Evolutionary conservation across 2,888 invertebrate species (phyloP), one percentile per base, ranked within the genome.

Genomic region (Sinopyrophorus schimmeli): DNA sequence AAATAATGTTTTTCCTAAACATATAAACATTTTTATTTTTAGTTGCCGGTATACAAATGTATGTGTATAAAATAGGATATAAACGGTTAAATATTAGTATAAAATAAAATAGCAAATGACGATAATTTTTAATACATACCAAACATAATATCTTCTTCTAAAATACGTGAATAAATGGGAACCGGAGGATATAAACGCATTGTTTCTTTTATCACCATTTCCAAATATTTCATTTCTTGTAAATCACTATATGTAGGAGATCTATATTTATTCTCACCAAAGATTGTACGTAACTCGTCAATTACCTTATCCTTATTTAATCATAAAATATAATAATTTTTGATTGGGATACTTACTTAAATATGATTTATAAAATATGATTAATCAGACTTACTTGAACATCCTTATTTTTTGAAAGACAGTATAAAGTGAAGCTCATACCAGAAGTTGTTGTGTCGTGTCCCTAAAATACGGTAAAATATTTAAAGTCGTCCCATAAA

Each of bases 141-240:
- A 39, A 65, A 57, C 53, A 59, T 44, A 3, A 64, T 64, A 35
- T 78, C 77, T 53, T 73, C 69, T 1, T 62, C 66, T 1, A 76
- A 60, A 21, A 62, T 53, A 52, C 80, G 67, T 53, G 71, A 74
- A 42, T 76, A 75, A 0, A 77, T 41, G 1, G 80, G 80, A 2
- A 79, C 80, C 0, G 78, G 72, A 0, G 81, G 79, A 56, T 73
- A 80, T n/a, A 81, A 53, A 4, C 81, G 65, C 21, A 80, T 66
- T 0, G 76, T 65, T 63, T 80, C 80, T 54, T 77, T 80, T 28
- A 80, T 76, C 0, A 78, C 76, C 27, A 74, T 56, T 34, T 79
- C 79, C 53, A 80, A 66, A 59, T 79, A 80, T 61, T 76, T 78
- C 78, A 80, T 79, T 46, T 77, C 69, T 37, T 74, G 69, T 2